Percentiles rank a stretch among this genome's conserved stretches.
These are phyloP conservation scores for Saxidomus purpurata DNA, from an alignment of 1,140 invertebrate species.

Conservation along the genomic window DNA sequence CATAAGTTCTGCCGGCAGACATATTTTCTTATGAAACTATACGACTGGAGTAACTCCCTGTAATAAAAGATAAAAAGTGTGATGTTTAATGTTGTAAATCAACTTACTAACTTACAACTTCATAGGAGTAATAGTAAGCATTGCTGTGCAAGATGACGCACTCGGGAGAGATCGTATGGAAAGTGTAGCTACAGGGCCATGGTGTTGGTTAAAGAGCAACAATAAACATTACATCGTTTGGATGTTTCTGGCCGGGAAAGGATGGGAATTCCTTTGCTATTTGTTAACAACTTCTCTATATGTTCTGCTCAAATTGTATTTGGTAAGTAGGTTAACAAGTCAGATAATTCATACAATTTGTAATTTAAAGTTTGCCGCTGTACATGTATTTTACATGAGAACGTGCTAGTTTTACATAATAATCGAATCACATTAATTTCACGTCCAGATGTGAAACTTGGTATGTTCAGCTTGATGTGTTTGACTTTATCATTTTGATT, in stretches of 20 bases:
- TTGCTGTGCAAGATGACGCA: not conserved
- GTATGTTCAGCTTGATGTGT: not conserved
- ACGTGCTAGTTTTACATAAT: not conserved
- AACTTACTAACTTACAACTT: not conserved
- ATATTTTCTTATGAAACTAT: not conserved
- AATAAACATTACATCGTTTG: not conserved
- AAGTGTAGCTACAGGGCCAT: constrained; percentile 10
- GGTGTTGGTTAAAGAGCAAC: constrained; percentile 38
- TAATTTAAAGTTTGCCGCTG: not conserved
- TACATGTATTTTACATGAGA: not conserved
- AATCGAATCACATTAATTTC: not conserved
- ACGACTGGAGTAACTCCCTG: not conserved
- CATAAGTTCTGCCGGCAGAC: not conserved
- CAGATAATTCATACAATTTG: too few species aligned
- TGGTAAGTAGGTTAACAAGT: constrained; percentile 1
- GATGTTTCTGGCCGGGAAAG: constrained; percentile 52
- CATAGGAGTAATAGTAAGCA: constrained; percentile 11
- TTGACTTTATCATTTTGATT: not conserved
- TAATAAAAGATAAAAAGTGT: too few species aligned
- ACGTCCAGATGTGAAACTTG: not conserved
- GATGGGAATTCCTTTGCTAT: constrained; percentile 36
- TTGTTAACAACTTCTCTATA: constrained; percentile 10
- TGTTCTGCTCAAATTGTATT: constrained; percentile 23
- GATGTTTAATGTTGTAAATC: not conserved
- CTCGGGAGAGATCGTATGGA: not conserved